Base-by-base conservation (phyloP, 2,888 invertebrate genomes). In the Polyommatus icarus region DNA sequence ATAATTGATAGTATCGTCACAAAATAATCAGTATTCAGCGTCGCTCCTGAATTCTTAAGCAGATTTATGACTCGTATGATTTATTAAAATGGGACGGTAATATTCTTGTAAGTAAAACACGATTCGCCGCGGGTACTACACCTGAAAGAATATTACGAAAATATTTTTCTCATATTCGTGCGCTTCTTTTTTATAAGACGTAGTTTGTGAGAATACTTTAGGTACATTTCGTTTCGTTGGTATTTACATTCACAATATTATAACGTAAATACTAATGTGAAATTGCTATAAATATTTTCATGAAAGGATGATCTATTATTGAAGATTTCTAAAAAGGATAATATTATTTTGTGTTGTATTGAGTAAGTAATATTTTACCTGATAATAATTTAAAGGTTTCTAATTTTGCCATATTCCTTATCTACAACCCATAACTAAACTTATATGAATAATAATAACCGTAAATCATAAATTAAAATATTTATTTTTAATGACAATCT, bases 21-120 rank as follows among this genome's bases (percentile, higher is more conserved):
- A 20, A 72, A 72, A 40, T 40, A 72, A 15, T 54, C 18, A 29
- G 24, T 29, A 75, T 75, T 75, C 18, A 29, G 24, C 24, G 20
- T 4, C 3, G 24, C 24, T 20, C 15, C 75, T 29, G 32, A 50
- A 50, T 75, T 75, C 8, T 7, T 75, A 29, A 75, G 24, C 40
- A 40, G 46, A 50, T 75, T 75, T 75, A 75, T 75, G 24, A 24
- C 29, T 75, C n/a, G 75, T 54, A 54, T 50, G 75, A 75, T 75
- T 54, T 54, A 75, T 73, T 73, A 73, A 73, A 73, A 73, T 75
- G 54, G 46, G 50, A 54, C 46, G 50, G 73, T 20, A 46, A 75
- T 54, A 50, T 50, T 29, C 54, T 50, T 54, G 50, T 50, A 75
- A 54, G 75, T 75, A 75, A 46, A 75, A 75, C 7, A 54, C 54